Percentiles rank a stretch among this genome's conserved stretches.
These are phyloP conservation scores for Fringilla coelebs DNA, from an alignment of 2,797 vertebrate species.

Conservation along the genomic window DNA sequence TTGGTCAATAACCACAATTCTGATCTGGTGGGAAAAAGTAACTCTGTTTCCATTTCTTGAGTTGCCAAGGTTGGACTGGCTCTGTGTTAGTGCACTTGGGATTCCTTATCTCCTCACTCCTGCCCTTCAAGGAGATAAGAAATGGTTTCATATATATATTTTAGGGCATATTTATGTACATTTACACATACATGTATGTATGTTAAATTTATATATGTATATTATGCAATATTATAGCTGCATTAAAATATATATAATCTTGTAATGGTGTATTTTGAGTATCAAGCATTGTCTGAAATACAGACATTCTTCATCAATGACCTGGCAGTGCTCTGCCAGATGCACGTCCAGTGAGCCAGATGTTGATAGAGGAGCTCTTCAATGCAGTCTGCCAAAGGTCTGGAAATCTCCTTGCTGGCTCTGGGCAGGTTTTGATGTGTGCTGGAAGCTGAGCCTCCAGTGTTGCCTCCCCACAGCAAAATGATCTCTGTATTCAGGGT, in stretches of 20 bases:
- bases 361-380: slow-evolving; percentile 23
- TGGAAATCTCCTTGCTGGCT: neutral
- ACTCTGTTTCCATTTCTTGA: neutral
- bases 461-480: neutral
- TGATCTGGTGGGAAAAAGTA: neutral
- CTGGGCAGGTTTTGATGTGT: neutral
- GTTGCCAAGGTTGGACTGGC: neutral
- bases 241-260: no score
- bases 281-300: neutral
- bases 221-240: no score
- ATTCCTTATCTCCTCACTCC: neutral
- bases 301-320: neutral
- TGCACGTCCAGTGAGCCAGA: neutral
- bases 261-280: neutral
- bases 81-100: neutral
- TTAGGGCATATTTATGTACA: neutral
- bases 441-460: neutral
- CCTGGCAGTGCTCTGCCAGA: neutral
- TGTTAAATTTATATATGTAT: neutral
- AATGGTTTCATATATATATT: neutral
- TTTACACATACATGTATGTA: rapidly evolving
- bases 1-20: neutral
- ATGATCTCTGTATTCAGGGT: neutral
- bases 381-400: neutral
- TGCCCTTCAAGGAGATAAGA: neutral